Conservation (phyloP, 1,140 invertebrate genomes). For the Hydropsyche tenuis region DNA sequence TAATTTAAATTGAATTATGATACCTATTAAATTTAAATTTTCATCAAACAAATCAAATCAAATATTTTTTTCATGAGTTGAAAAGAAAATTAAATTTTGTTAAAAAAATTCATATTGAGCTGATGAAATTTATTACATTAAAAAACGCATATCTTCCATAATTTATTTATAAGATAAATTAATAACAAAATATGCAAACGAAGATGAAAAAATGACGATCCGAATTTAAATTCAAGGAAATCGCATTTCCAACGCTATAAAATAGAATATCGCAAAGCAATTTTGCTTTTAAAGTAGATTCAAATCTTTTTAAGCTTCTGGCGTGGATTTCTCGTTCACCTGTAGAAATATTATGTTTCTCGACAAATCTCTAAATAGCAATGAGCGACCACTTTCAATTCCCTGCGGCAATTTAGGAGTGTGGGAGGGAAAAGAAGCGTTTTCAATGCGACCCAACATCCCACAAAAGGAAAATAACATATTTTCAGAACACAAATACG, state of each 20-base stretch:
- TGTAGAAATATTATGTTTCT: conserved; percentile 1
- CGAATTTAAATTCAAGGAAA: too few relatives aligned
- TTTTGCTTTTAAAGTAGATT: neutral
- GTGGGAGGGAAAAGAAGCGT: neutral
- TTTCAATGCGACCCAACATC: neutral
- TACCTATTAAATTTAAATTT: too few relatives aligned
- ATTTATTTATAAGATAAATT: neutral
- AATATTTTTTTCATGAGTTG: too few relatives aligned
- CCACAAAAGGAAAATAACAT: neutral
- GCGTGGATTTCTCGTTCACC: neutral
- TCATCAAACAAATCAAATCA: too few relatives aligned
- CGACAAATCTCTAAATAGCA: conserved; percentile 8
- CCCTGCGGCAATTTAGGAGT: neutral
- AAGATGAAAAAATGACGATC: too few relatives aligned
- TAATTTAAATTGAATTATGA: too few relatives aligned
- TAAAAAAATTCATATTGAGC: too few relatives aligned
- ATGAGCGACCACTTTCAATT: conserved; percentile 5
- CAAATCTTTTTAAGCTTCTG: neutral
- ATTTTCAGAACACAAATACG: too few relatives aligned
- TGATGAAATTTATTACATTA: too few relatives aligned
- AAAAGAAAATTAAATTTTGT: too few relatives aligned
- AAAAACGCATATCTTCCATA: neutral
- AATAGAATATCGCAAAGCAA: neutral
- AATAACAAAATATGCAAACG: neutral
- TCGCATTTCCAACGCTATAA: too few relatives aligned